Conservation (phyloP, 2,797 vertebrate genomes). For the Rhyacichthys aspro region DNA sequence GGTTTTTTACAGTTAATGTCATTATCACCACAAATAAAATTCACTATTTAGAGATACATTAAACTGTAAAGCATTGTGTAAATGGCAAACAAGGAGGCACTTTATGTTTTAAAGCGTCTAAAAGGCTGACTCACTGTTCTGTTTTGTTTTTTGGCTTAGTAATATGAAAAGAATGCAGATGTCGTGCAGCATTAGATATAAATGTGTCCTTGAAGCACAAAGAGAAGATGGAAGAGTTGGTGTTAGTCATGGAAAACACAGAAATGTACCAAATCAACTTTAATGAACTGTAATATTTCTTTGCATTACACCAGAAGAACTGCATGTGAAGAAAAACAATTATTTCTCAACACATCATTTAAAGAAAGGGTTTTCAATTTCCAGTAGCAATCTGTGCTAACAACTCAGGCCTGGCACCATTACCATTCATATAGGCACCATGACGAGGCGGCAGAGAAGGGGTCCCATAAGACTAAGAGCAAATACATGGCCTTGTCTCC, state of each 20-base stretch:
- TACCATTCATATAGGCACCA: constrained; percentile 59
- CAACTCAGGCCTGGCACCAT: constrained; percentile 47
- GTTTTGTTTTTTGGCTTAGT: neutral
- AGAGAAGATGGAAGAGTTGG: neutral
- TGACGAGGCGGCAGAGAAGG: constrained; percentile 44
- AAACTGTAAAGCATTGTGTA: neutral
- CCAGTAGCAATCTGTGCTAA: constrained; percentile 45
- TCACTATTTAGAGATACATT: constrained; percentile 4
- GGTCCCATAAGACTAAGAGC: constrained; percentile 52
- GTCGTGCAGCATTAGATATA: neutral
- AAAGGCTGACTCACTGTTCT: neutral
- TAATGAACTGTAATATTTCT: constrained; percentile 23
- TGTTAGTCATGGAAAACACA: constrained; percentile 10
- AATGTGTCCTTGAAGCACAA: constrained; percentile 5
- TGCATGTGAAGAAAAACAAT: constrained; percentile 12
- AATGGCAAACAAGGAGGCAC: neutral
- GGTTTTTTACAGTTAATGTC: too few relatives aligned
- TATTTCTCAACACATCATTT: constrained; percentile 31
- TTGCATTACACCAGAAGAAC: constrained; percentile 13
- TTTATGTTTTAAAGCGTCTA: neutral
- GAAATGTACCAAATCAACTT: constrained; percentile 14
- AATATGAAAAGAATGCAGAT: constrained; percentile 11
- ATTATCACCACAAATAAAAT: too few relatives aligned
- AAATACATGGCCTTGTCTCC: constrained; percentile 57
- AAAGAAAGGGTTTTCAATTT: constrained; percentile 67